Base-by-base conservation (phyloP, 1,140 invertebrate genomes). In the Pantala flavescens region DNA sequence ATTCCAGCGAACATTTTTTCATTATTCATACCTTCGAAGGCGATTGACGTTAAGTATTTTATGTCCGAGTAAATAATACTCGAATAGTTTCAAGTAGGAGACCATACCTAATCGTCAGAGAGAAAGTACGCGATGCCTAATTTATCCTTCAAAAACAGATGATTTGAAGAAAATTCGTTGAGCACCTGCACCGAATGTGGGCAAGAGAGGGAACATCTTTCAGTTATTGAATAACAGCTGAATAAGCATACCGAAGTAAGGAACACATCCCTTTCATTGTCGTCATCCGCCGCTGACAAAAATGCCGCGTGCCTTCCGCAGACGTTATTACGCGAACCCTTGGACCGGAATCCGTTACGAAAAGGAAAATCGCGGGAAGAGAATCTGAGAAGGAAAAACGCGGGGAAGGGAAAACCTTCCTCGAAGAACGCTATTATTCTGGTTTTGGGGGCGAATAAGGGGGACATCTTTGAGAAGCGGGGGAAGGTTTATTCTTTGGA, bases 301-400 rank as follows among this genome's bases (percentile, higher is more conserved):
- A 63, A 63, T 63, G 16, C 49, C 49, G 49, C 49, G 49, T 63
- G 49, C 49, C 49, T 63, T 63, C 49, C n/a, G 49, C 49, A 63
- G n/a, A 63, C 49, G 49, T 63, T 63, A 63, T 63, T 63, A 63
- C n/a, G 49, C 16, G 49, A 63, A 19, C 49, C 49, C 49, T 63
- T 63, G 49, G 49, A 63, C 49, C 49, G 49, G 49, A 63, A 63
- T 63, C 49, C n/a, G 49, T 14, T 19, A 63, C 49, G 12, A 12
- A 63, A 63, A 63, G 49, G 49, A 63, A 63, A 63, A 63, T 21
- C 49, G n/a, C 12, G 49, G n/a, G 12, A 12, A 63, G 49, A 63
- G 49, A 63, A 21, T 63, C 12, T 63, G 3, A 63, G 49, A 63
- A 63, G 49, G 12, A 21, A 63, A 63, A 63, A 63, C 14, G 49